Evolutionary conservation across 1,140 invertebrate species (phyloP).

Genomic region (Drosophila tsacasi): DNA sequence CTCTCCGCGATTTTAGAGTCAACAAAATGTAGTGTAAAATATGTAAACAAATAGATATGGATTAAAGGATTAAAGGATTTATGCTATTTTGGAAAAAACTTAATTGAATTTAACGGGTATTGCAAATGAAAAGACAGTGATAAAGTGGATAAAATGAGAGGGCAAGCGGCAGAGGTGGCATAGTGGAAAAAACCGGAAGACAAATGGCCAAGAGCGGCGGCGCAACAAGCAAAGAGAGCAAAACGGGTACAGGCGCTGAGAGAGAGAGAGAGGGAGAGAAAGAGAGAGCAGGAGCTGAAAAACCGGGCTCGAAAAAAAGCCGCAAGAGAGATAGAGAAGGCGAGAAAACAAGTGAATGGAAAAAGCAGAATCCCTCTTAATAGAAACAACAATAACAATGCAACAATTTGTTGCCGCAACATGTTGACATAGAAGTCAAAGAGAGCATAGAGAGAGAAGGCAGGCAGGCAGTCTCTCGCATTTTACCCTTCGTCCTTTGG

Average conservation of each 20-base stretch:
- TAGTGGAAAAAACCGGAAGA: constrained; percentile 42
- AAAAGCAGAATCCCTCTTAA: constrained; percentile 33
- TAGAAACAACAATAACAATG: constrained; percentile 49
- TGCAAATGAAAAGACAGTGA: constrained; percentile 2
- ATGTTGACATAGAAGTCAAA: constrained; percentile 22
- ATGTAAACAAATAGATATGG: neutral
- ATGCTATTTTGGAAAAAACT: neutral
- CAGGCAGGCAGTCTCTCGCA: constrained; percentile 5
- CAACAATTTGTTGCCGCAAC: constrained; percentile 77
- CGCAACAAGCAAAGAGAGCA: constrained; percentile 14
- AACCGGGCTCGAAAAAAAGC: constrained; percentile 44
- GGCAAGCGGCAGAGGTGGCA: constrained; percentile 5
- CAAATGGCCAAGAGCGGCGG: constrained; percentile 31
- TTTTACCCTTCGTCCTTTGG: constrained; percentile 5
- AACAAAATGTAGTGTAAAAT: neutral
- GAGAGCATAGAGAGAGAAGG: constrained; percentile 2
- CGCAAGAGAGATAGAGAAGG: constrained; percentile 3
- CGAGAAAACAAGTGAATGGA: constrained; percentile 62
- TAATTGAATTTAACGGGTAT: constrained; percentile 20
- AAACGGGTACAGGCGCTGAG: neutral
- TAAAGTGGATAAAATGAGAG: neutral
- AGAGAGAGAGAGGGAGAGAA: constrained; percentile 1
- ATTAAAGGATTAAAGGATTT: no score
- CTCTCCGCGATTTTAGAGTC: neutral
- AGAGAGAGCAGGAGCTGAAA: constrained; percentile 4